Percentiles rank a stretch among this genome's conserved stretches.
Evolutionary conservation across 2,113 vertebrate genomes (phyloP).

Genomic region (Phodopus roborovskii): DNA sequence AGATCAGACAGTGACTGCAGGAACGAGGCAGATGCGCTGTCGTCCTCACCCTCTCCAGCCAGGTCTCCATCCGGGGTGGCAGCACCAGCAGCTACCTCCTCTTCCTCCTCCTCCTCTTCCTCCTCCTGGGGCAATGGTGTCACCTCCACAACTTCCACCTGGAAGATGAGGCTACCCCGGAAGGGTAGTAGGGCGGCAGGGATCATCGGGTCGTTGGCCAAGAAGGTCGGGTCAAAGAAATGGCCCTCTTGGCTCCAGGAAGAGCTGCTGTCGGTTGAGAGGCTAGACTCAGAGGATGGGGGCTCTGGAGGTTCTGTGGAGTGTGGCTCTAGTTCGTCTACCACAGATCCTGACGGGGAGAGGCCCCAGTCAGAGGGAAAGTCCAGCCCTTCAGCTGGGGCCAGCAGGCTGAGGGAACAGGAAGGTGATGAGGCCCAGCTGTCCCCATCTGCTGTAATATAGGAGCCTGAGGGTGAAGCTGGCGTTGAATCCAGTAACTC

Average conservation of each 20-base stretch:
- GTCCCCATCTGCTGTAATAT: constrained; percentile 95
- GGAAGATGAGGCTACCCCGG: constrained; percentile 94
- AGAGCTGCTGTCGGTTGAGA: constrained; percentile 82
- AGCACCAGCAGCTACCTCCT: constrained; percentile 58
- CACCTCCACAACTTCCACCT: constrained; percentile 95
- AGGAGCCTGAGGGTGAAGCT: constrained; percentile 95
- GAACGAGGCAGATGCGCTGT: constrained; percentile 94
- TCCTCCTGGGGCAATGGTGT: constrained; percentile 87
- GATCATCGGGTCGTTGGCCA: constrained; percentile 92
- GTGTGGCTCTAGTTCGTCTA: not conserved
- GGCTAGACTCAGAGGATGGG: constrained; percentile 62
- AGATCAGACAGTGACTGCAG: constrained; percentile 95
- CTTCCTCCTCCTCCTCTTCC: constrained; percentile 68
- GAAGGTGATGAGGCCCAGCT: constrained; percentile 95
- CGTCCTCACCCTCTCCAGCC: constrained; percentile 89
- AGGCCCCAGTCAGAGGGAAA: constrained; percentile 86
- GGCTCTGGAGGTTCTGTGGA: fast-evolving
- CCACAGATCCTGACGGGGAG: constrained; percentile 77
- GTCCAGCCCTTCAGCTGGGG: constrained; percentile 87
- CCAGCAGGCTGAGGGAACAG: constrained; percentile 89
- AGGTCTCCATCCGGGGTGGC: constrained; percentile 78
- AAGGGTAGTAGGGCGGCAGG: constrained; percentile 94
- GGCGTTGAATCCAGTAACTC: constrained; percentile 87
- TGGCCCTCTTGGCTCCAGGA: constrained; percentile 80
- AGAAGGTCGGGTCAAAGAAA: constrained; percentile 83